phyloP scores from a whole-genome alignment of 2,888 invertebrate genomes.

The Dione juno region DNA sequence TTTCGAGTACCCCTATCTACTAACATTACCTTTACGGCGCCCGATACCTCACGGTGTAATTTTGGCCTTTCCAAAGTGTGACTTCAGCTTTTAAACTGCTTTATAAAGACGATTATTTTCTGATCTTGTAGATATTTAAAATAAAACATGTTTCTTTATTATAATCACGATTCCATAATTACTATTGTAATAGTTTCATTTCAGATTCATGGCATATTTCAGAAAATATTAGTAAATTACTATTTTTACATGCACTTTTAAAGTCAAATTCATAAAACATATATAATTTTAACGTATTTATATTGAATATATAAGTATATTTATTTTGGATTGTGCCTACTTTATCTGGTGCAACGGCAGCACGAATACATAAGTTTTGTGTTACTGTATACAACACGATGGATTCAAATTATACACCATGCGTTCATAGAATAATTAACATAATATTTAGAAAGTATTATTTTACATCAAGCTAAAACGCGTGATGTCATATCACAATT shows the following conservation, averaged over 20 bases:
- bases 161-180: neutral
- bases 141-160: neutral
- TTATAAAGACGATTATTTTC: conserved; percentile 7
- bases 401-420: conserved; percentile 1
- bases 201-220: too few relatives aligned
- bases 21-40: conserved; percentile 78
- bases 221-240: too few relatives aligned
- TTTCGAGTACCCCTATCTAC: conserved; percentile 74
- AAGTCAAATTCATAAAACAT: too few relatives aligned
- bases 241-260: too few relatives aligned
- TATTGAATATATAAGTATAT: neutral
- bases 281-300: neutral
- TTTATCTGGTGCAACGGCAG: neutral
- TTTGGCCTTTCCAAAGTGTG: conserved; percentile 69
- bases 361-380: neutral
- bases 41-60: conserved; percentile 69
- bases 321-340: neutral
- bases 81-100: neutral
- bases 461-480: neutral
- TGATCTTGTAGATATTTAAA: neutral
- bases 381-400: neutral
- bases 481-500: neutral
- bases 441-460: neutral
- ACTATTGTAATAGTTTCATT: neutral
- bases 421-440: conserved; percentile 2